Base-by-base conservation (phyloP, 2,113 vertebrate genomes). In the Polypterus bichir region DNA sequence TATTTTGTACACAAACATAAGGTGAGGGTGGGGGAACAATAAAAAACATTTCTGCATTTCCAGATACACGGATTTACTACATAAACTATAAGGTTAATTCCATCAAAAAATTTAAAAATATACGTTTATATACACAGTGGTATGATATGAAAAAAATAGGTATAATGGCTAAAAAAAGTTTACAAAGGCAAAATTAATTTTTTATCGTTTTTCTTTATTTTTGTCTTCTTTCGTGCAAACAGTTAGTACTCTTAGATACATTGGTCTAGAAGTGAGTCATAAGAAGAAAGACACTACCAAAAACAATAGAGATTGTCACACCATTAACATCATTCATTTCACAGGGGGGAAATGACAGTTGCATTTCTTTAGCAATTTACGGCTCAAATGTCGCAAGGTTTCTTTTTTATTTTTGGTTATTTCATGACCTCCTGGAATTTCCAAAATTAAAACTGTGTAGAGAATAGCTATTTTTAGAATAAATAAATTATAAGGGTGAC, bases 161-260 rank as follows among this genome's bases (percentile, higher is more conserved):
- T 27, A 27, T 27, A 27, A 27, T 27, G 27, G 27, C 27, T 27
- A 27, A 27, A 27, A 27, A 27, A 62, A 63, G 65, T 78, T 73
- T 72, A 68, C 74, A 80, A 81, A 83, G 77, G 76, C 76, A 71
- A 77, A 73, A 70, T 63, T 66, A 56, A 56, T 64, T 62, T 67
- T 48, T 67, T 27, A 6, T 57, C 66, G 47, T 11, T 55, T 55
- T 47, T 48, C 57, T 65, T 70, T 71, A 59, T 69, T 61, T 68
- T 62, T 56, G 65, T 73, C 27, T 27, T 27, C 27, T 27, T 27
- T 27, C 72, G 73, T 75, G 68, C 65, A 76, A 74, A 69, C 74
- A 72, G 65, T 64, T 68, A 27, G 27, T 27, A 71, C 76, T 65
- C 63, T 68, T 72, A 73, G 74, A 74, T 79, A 84, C 75, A 82